phyloP scores from a whole-genome alignment of 1,140 invertebrate genomes.

The Macrocentrus cingulum region DNA sequence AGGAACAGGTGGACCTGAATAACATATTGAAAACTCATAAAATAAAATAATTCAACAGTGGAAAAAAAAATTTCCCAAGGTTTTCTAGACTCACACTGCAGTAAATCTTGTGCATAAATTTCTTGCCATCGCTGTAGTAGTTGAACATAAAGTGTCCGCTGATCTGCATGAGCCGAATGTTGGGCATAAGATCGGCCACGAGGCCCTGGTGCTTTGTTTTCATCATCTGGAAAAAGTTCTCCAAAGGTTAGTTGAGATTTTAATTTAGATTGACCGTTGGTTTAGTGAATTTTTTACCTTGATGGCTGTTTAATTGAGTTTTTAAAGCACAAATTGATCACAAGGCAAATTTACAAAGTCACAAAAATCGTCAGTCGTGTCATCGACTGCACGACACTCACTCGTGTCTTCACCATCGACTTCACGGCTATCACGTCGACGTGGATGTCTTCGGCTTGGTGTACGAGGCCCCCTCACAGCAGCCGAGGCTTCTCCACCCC shows the following conservation, averaged over 20 bases:
- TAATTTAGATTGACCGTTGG: background rate
- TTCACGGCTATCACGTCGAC: constrained; percentile 16
- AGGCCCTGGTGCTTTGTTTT: constrained; percentile 67
- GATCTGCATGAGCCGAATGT: constrained; percentile 75
- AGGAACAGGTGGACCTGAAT: constrained; percentile 63
- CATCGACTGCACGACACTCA: constrained; percentile 19
- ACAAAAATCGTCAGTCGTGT: background rate
- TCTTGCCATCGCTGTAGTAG: constrained; percentile 64
- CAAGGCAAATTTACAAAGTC: background rate
- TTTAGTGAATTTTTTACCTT: constrained; percentile 11
- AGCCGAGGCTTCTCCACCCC: background rate
- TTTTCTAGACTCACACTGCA: constrained; percentile 51
- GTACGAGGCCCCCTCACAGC: too few species aligned
- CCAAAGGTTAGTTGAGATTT: too few species aligned
- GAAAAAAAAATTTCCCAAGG: background rate
- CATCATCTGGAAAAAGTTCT: constrained; percentile 56
- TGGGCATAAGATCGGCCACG: constrained; percentile 79
- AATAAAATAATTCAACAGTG: too few species aligned
- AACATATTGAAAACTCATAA: background rate
- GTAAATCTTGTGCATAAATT: constrained; percentile 49
- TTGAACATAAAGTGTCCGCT: constrained; percentile 78
- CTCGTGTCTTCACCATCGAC: constrained; percentile 27
- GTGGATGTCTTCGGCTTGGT: background rate
- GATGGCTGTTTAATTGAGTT: background rate
- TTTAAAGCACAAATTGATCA: background rate